Evolutionary conservation across 2,113 vertebrate genomes (phyloP).

Genomic region (Potamarius usumacintae): DNA sequence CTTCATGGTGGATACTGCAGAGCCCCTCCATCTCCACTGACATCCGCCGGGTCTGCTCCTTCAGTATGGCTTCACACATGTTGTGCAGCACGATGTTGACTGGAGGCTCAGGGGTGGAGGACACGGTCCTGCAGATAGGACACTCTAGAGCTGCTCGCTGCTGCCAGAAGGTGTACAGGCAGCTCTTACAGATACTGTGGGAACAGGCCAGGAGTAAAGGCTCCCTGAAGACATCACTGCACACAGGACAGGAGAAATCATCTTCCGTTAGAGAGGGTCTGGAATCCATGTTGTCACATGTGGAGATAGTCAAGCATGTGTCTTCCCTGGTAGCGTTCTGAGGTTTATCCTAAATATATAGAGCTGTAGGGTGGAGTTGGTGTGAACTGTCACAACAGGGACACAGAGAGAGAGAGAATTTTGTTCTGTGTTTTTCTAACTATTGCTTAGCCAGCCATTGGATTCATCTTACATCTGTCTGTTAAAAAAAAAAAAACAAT

Average conservation of each 20-base stretch:
- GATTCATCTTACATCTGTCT: not conserved
- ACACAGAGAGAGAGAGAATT: not conserved
- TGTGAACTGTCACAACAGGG: not conserved
- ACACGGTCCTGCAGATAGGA: constrained; percentile 48
- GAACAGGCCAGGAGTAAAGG: constrained; percentile 54
- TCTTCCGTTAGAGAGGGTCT: constrained; percentile 44
- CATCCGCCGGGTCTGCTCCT: constrained; percentile 21
- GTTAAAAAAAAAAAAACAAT: not conserved
- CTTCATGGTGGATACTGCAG: constrained; percentile 41
- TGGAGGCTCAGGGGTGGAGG: constrained; percentile 32
- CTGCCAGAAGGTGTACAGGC: constrained; percentile 51
- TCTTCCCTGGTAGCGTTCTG: not conserved
- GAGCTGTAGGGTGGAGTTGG: constrained; percentile 24
- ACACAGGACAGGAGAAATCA: constrained; percentile 53
- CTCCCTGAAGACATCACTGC: constrained; percentile 48
- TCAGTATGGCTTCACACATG: constrained; percentile 46
- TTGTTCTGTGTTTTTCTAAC: not conserved
- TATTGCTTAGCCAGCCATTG: not conserved
- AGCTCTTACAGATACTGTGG: constrained; percentile 53
- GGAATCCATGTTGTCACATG: constrained; percentile 28
- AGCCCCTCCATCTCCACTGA: constrained; percentile 34
- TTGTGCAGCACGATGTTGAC: constrained; percentile 40
- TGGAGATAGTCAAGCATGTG: not conserved
- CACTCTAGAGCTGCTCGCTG: constrained; percentile 35
- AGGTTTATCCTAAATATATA: not conserved